Base-by-base conservation (phyloP, 2,797 vertebrate genomes). In the Hafferia zeledoni region DNA sequence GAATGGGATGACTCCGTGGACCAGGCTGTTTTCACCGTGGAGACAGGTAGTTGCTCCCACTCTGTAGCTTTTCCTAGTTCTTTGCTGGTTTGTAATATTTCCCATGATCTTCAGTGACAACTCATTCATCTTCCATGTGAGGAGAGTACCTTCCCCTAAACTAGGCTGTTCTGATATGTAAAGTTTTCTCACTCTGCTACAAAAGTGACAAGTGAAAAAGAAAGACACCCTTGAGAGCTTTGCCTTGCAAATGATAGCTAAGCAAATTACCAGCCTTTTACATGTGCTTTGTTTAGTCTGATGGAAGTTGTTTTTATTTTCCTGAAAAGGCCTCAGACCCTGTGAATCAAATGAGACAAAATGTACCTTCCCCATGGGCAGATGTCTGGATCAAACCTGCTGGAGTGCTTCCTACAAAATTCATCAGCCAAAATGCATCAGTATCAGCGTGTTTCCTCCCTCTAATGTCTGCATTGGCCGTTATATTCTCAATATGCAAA, bases 371-470 rank as follows among this genome's bases (percentile, higher is more conserved):
- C 82, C 86, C 37, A 87, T 97, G 68, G 83, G 92, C 67, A 87
- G 89, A 90, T 93, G 91, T 82, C 90, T 93, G 65, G 93, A 94
- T 71, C 95, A 96, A 87, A 96, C 81, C 53, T 90, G 79, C 69
- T 97, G 97, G 96, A 97, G 89, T 49, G 87, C 96, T 60, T 91
- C 89, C 55, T 83, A 84, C 93, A 96, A 95, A 88, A 25, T 53
- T 47, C 93, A 95, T 75, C 71, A 83, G 59, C 92, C 83, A 60
- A 83, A 67, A 75, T 94, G 84, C 57, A 87, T 96, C 75, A 88
- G 23, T 37, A 78, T 96, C 92, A 95, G 72, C 0, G 31, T 96
- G 55, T 94, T 95, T 39, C 70, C 86, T 63, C 95, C 95, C 17
- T 94, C 83, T 75, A 95, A 46, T 2, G 93, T 91, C 83, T 85